A percentile compares a stretch with the other conserved stretches of the same genome.
These are phyloP conservation scores for Hirtodrosophila duncani DNA, from an alignment of 2,888 invertebrate genomes.

Conservation along the genomic window DNA sequence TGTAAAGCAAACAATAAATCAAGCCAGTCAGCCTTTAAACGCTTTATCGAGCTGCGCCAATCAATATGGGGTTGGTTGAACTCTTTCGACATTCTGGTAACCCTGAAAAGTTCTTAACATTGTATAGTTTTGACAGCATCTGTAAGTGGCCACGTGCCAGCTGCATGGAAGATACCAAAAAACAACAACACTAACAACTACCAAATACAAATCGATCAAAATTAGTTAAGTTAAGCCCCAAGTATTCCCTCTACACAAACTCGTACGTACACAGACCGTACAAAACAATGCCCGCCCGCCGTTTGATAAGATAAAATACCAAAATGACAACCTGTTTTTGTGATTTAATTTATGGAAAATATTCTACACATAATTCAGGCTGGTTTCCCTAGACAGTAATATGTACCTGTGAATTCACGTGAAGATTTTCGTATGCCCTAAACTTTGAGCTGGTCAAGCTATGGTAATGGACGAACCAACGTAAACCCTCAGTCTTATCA, in stretches of 20 bases:
- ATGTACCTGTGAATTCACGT: no score
- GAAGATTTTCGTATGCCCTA: no score
- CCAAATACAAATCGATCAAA: conserved; percentile 42
- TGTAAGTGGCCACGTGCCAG: no score
- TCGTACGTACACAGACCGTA: no score
- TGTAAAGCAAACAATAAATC: conserved; percentile 8
- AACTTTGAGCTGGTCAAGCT: conserved; percentile 23
- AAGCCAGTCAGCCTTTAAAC: conserved; percentile 26
- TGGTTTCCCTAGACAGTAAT: no score
- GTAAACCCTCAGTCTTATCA: conserved; percentile 1
- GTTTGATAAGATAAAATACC: conserved; percentile 64
- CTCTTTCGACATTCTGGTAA: conserved; percentile 15
- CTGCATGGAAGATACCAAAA: no score
- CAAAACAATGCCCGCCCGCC: no score
- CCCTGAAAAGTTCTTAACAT: conserved; percentile 27
- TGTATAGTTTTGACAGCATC: conserved; percentile 4
- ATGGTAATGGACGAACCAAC: not conserved
- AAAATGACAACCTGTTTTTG: conserved; percentile 41
- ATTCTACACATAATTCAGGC: no score
- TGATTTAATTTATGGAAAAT: conserved; percentile 39
- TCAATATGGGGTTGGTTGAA: conserved; percentile 46
- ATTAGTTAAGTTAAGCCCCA: conserved; percentile 25
- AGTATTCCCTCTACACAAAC: conserved; percentile 30
- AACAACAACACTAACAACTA: no score
- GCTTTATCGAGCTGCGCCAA: conserved; percentile 48